Percentiles rank a stretch among this genome's conserved stretches.
phyloP scores from a whole-genome alignment of 2,113 vertebrate species.

The Anarrhichthys ocellatus region DNA sequence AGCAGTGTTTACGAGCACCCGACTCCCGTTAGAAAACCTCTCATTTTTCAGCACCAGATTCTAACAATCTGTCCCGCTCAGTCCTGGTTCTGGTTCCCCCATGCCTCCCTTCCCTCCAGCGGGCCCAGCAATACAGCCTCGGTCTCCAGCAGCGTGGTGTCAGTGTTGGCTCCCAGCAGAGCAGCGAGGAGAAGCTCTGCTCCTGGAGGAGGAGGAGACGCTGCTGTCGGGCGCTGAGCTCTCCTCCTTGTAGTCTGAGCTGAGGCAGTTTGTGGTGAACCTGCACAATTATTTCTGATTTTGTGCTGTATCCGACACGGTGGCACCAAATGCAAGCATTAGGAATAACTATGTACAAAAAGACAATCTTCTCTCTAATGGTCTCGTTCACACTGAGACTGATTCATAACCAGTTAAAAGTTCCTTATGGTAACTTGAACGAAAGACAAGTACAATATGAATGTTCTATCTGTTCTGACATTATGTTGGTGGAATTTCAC shows the following conservation, averaged over 20 bases:
- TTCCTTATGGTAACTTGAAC: background rate
- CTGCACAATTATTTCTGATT: background rate
- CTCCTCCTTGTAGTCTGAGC: background rate
- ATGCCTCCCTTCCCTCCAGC: background rate
- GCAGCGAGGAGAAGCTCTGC: background rate
- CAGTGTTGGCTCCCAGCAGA: background rate
- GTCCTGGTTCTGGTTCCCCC: background rate
- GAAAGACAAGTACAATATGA: background rate
- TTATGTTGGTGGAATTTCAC: background rate
- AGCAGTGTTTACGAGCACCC: background rate
- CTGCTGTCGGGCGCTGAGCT: background rate
- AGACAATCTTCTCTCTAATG: background rate
- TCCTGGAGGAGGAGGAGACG: background rate
- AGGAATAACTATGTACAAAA: background rate
- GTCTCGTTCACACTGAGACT: background rate
- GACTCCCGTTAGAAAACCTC: background rate
- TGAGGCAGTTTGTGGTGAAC: background rate
- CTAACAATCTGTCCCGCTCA: background rate
- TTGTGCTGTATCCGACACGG: background rate
- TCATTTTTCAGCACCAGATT: background rate
- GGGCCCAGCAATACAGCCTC: background rate
- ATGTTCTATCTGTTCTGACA: background rate
- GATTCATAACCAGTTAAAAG: background rate
- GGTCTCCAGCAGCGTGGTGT: too few relatives aligned
- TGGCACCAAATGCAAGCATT: background rate